Evolutionary conservation across 2,888 invertebrate species (phyloP).

Genomic region (Mallateleia sp.): DNA sequence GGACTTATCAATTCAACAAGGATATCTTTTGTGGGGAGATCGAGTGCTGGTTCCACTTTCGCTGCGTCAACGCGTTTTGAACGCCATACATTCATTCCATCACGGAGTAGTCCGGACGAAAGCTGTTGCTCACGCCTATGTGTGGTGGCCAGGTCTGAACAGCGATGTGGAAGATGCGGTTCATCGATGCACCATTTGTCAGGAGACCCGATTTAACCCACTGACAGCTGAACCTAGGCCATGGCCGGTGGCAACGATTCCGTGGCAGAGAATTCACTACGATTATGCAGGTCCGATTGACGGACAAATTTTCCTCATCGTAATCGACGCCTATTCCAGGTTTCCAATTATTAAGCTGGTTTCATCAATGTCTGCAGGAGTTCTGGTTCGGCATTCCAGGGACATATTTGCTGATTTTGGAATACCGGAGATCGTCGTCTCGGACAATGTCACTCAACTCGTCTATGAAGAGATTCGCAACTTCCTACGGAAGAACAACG

Average conservation of each 20-base stretch:
- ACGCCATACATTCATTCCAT: too few species aligned
- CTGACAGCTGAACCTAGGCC: constrained; percentile 1
- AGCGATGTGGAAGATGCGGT: too few species aligned
- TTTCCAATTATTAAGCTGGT: constrained; percentile 17
- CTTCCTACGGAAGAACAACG: background rate
- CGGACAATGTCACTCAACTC: constrained; percentile 22
- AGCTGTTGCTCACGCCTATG: too few species aligned
- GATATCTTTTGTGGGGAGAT: too few species aligned
- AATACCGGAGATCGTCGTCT: constrained; percentile 8
- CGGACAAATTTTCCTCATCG: background rate
- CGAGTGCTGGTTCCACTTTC: too few species aligned
- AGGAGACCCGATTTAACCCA: background rate
- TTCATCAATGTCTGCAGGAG: constrained; percentile 28
- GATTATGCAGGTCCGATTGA: constrained; percentile 44
- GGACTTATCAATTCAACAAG: too few species aligned
- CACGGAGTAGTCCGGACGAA: too few species aligned
- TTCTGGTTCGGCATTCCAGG: background rate
- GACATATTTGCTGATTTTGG: constrained; percentile 30
- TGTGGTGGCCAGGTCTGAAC: too few species aligned
- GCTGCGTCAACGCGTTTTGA: too few species aligned
- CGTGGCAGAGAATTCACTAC: constrained; percentile 33
- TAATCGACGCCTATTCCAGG: constrained; percentile 25
- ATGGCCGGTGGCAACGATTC: constrained; percentile 13
- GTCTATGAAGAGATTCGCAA: constrained; percentile 1
- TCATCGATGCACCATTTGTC: too few species aligned